These are phyloP conservation scores for Zaprionus capensis DNA, from an alignment of 1,140 invertebrate species.

Conservation along the genomic window DNA sequence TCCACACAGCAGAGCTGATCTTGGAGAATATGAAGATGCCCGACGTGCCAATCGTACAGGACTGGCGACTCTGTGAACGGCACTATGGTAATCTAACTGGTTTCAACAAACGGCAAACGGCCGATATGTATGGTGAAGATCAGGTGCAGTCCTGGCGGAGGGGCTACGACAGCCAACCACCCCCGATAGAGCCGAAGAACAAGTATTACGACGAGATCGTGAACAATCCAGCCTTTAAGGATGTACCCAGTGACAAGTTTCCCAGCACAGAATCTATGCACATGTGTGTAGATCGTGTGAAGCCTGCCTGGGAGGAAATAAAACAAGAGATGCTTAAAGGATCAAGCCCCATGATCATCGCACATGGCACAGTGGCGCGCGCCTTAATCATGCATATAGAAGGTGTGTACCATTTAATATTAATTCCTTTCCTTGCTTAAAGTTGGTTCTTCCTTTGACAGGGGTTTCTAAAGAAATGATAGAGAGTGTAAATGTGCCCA, in stretches of 20 bases:
- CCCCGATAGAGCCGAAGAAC: slow-evolving; percentile 86
- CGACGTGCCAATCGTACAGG: slow-evolving; percentile 86
- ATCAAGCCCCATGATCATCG: slow-evolving; percentile 87
- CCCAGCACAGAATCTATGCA: slow-evolving; percentile 89
- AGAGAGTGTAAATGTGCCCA: slow-evolving; percentile 89
- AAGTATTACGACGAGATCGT: slow-evolving; percentile 86
- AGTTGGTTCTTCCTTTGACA: slow-evolving; percentile 18
- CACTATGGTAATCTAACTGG: slow-evolving; percentile 91
- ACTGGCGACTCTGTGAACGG: slow-evolving; percentile 90
- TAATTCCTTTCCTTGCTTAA: not conserved
- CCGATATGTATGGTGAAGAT: slow-evolving; percentile 88
- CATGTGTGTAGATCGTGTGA: slow-evolving; percentile 86
- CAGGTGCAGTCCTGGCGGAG: slow-evolving; percentile 89
- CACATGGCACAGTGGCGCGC: slow-evolving; percentile 89
- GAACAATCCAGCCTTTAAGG: slow-evolving; percentile 85
- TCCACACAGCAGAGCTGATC: slow-evolving; percentile 87
- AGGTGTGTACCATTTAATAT: slow-evolving; percentile 56
- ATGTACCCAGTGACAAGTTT: slow-evolving; percentile 85
- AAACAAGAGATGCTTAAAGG: slow-evolving; percentile 87
- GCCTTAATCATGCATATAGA: slow-evolving; percentile 90
- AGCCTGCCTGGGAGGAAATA: slow-evolving; percentile 89
- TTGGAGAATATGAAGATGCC: slow-evolving; percentile 86
- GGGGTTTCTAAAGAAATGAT: slow-evolving; percentile 88
- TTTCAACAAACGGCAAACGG: slow-evolving; percentile 89
- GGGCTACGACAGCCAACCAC: slow-evolving; percentile 88